Evolutionary conservation across 1,140 invertebrate species (phyloP).

Genomic region (Phymastichus coffea): DNA sequence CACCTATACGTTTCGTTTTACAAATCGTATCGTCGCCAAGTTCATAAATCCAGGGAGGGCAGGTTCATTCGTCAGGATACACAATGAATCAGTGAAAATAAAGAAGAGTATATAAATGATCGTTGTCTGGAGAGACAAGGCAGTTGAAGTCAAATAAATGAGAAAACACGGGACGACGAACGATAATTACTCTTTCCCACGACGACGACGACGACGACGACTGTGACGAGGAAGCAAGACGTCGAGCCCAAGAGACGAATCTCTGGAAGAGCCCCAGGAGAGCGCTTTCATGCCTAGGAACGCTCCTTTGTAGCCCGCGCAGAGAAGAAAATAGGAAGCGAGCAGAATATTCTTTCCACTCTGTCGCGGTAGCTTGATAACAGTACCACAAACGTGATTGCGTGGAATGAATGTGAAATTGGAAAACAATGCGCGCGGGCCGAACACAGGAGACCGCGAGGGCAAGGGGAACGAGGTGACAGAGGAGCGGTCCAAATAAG

Average conservation of each 20-base stretch:
- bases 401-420: conserved; percentile 22
- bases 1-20: too few relatives aligned
- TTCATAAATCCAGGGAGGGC: too few relatives aligned
- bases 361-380: conserved; percentile 11
- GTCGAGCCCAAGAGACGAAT: neutral
- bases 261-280: neutral
- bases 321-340: neutral
- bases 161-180: neutral
- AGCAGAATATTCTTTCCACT: too few relatives aligned
- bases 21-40: too few relatives aligned
- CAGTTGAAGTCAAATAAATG: neutral
- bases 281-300: neutral
- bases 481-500: neutral
- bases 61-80: too few relatives aligned
- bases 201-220: too few relatives aligned
- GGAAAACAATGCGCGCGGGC: conserved; percentile 14
- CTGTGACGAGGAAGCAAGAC: too few relatives aligned
- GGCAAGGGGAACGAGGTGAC: neutral
- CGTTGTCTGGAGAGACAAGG: too few relatives aligned
- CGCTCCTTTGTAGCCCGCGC: conserved; percentile 11
- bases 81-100: too few relatives aligned
- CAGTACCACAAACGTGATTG: conserved; percentile 18
- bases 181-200: conserved; percentile 13
- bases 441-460: neutral
- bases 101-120: too few relatives aligned